phyloP scores from a whole-genome alignment of 2,797 vertebrate species.

The Margarornis squamiger region DNA sequence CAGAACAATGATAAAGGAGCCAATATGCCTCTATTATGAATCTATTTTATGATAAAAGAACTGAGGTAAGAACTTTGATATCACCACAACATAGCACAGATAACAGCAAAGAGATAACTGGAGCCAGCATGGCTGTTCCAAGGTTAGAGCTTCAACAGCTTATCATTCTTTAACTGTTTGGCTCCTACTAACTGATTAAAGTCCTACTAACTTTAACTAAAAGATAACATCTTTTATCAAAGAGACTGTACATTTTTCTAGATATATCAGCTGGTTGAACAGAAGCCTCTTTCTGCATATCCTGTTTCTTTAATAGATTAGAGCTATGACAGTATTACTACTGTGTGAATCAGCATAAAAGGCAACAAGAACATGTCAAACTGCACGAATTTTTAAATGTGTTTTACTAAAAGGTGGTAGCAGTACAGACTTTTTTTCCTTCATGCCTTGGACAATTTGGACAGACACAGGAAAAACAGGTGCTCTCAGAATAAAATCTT shows the following conservation, averaged over 20 bases:
- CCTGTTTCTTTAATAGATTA: background rate
- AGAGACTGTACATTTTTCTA: background rate
- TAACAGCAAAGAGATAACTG: conserved; percentile 31
- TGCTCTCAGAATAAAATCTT: background rate
- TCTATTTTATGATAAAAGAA: background rate
- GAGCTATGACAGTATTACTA: background rate
- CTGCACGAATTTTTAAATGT: background rate
- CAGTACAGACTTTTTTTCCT: background rate
- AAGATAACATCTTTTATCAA: background rate
- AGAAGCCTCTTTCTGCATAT: background rate
- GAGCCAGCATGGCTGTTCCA: background rate
- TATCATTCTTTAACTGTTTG: conserved; percentile 29
- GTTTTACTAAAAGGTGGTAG: background rate
- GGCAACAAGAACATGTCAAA: background rate
- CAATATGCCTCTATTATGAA: background rate
- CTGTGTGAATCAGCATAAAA: background rate
- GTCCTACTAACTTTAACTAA: background rate
- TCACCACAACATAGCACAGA: background rate
- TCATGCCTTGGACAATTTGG: background rate
- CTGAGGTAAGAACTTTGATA: background rate
- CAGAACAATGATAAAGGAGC: background rate
- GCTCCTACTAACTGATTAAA: background rate
- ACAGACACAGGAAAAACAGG: background rate
- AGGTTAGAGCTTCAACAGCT: background rate
- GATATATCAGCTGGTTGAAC: background rate